Evolutionary conservation across 2,113 vertebrate genomes (phyloP).

Genomic region (Carlito syrichta): DNA sequence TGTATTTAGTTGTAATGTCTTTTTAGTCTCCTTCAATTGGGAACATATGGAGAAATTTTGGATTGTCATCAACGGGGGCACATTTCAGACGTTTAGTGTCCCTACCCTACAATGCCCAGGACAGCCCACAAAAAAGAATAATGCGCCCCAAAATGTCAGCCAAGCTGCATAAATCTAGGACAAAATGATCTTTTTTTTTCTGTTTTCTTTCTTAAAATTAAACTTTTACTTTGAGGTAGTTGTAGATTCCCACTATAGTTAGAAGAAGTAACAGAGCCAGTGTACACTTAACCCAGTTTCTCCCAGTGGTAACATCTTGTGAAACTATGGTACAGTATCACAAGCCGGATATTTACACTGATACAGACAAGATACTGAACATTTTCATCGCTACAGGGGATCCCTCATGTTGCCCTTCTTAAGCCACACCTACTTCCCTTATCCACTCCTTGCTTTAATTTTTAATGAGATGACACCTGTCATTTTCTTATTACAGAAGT

Average conservation of each 20-base stretch:
- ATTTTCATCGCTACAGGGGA: neutral
- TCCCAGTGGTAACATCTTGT: neutral
- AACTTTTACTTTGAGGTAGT: conserved; percentile 1
- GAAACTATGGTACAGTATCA: neutral
- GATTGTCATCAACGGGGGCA: neutral
- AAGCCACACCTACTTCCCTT: neutral
- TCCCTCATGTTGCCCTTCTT: neutral
- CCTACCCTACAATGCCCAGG: neutral
- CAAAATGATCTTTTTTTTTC: neutral
- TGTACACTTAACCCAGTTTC: neutral
- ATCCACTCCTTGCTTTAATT: neutral
- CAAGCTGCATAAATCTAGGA: neutral
- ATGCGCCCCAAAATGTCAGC: neutral
- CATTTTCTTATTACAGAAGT: conserved; percentile 23
- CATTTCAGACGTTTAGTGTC: neutral
- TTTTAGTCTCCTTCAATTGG: neutral
- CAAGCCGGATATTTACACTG: neutral
- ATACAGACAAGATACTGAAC: neutral
- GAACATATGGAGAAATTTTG: neutral
- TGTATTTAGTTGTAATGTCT: neutral
- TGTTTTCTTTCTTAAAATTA: neutral
- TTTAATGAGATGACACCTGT: conserved; percentile 17
- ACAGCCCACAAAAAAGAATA: neutral
- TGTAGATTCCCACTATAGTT: neutral
- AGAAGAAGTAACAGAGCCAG: neutral